These are phyloP conservation scores for Diaperis boleti DNA, from an alignment of 2,888 invertebrate genomes.

Conservation along the genomic window DNA sequence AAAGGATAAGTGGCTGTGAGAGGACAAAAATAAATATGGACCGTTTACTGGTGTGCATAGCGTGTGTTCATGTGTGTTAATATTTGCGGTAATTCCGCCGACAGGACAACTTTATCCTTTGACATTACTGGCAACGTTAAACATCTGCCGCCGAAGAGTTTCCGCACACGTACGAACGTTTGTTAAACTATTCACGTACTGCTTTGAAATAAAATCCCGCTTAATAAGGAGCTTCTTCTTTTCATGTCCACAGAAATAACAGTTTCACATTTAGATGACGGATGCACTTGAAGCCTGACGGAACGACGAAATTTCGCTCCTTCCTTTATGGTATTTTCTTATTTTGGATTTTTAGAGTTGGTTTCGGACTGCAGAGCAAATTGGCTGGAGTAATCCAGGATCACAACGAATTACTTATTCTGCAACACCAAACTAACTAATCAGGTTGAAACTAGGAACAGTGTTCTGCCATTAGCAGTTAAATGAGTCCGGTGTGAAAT, in stretches of 20 bases:
- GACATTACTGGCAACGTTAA: slow-evolving; percentile 27
- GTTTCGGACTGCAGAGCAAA: slow-evolving; percentile 2
- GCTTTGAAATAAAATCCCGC: slow-evolving; percentile 37
- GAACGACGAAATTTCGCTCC: slow-evolving; percentile 11
- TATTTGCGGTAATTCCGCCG: slow-evolving; percentile 34
- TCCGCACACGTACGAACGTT: slow-evolving; percentile 24
- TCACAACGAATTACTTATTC: slow-evolving; percentile 25
- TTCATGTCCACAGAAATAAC: slow-evolving; percentile 12
- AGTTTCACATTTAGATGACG: slow-evolving; percentile 36
- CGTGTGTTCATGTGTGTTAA: slow-evolving; percentile 27
- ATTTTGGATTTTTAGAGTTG: slow-evolving; percentile 1
- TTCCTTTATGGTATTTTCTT: slow-evolving; percentile 10
- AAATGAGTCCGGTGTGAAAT: not conserved
- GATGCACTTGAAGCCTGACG: slow-evolving; percentile 24
- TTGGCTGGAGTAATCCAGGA: slow-evolving; percentile 19
- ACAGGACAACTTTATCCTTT: slow-evolving; percentile 36
- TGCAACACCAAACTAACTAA: slow-evolving; percentile 27
- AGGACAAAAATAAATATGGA: slow-evolving; percentile 4
- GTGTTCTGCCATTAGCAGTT: slow-evolving; percentile 28
- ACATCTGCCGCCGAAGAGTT: slow-evolving; percentile 28
- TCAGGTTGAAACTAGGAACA: slow-evolving; percentile 26
- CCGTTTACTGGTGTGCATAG: slow-evolving; percentile 13
- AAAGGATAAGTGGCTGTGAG: slow-evolving; percentile 9
- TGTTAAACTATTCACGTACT: slow-evolving; percentile 30
- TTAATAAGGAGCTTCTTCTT: slow-evolving; percentile 31